Evolutionary conservation across 1,140 invertebrate species (phyloP), one percentile per base, ranked within the genome.

Genomic region (Reticulitermes speratus): DNA sequence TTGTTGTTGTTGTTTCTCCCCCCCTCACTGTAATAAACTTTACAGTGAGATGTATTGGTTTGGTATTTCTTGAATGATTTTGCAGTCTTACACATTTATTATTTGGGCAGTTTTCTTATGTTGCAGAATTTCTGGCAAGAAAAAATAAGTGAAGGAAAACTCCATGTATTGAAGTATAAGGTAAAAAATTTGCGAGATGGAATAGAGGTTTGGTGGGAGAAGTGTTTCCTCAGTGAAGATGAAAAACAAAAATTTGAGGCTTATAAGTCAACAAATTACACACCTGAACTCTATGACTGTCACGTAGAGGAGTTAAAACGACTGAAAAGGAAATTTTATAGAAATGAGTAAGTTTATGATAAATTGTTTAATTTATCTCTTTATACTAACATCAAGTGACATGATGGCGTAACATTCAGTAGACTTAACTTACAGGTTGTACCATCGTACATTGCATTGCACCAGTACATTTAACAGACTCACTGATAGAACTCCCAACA

Each of bases 191-290:
- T 75, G n/a, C 65, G 65, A 75, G 65, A 8, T 30, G 65, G n/a
- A 75, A 75, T 75, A n/a, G 25, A 75, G n/a, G n/a, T 75, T 9
- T 75, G 65, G 65, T 75, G 65, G 65, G 65, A 75, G 65, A 75
- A 75, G 14, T 75, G 65, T 75, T 75, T 30, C n/a, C 65, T 75
- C n/a, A n/a, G 65, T 75, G 65, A 75, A 30, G 65, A 75, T 25
- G 65, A 75, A 25, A 75, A 75, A 75, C 25, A 75, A 75, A 8
- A 75, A 75, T 75, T 75, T 30, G 65, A 75, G 11, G 65, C 30
- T 75, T 75, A 75, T 30, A 75, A 30, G 7, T 75, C 65, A 75
- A 30, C n/a, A 75, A 14, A 75, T n/a, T 75, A 75, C n/a, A n/a
- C 65, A 75, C 5, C n/a, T n/a, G 25, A n/a, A 25, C n/a, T 75